Evolutionary conservation across 2,888 invertebrate genomes (phyloP).

Genomic region (Agrochola litura): DNA sequence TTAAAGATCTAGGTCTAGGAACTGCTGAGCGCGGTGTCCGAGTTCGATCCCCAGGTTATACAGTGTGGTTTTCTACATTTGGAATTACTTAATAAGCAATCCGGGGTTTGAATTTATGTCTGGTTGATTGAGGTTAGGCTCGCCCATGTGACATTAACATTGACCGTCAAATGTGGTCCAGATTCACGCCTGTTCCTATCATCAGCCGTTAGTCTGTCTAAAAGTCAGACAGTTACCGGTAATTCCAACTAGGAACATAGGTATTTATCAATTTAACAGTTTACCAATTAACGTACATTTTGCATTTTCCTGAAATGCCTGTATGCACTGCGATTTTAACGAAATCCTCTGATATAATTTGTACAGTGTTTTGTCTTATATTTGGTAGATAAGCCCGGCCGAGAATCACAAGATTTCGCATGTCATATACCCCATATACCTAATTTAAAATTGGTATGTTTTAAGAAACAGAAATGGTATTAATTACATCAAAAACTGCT

Average conservation of each 20-base stretch:
- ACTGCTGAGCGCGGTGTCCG: background rate
- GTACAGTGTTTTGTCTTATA: background rate
- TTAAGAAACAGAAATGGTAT: background rate
- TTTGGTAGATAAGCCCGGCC: background rate
- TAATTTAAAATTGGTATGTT: background rate
- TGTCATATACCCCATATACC: no score
- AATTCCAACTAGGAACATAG: background rate
- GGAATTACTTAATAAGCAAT: background rate
- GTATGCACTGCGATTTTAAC: background rate
- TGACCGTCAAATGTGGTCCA: background rate
- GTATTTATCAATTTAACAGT: background rate
- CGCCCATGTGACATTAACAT: background rate
- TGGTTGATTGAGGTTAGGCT: background rate
- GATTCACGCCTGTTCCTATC: background rate
- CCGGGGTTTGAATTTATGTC: background rate
- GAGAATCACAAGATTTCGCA: background rate
- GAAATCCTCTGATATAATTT: background rate
- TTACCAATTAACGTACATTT: background rate
- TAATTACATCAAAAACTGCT: background rate
- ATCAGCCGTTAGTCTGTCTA: no score
- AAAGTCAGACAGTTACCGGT: background rate
- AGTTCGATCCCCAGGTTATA: background rate
- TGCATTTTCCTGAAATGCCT: background rate
- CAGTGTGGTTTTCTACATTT: no score
- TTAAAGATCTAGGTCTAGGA: background rate